Percentiles rank a stretch among this genome's conserved stretches.
phyloP scores from a whole-genome alignment of 2,797 vertebrate genomes.

The Typhlichthys eigenmanni region DNA sequence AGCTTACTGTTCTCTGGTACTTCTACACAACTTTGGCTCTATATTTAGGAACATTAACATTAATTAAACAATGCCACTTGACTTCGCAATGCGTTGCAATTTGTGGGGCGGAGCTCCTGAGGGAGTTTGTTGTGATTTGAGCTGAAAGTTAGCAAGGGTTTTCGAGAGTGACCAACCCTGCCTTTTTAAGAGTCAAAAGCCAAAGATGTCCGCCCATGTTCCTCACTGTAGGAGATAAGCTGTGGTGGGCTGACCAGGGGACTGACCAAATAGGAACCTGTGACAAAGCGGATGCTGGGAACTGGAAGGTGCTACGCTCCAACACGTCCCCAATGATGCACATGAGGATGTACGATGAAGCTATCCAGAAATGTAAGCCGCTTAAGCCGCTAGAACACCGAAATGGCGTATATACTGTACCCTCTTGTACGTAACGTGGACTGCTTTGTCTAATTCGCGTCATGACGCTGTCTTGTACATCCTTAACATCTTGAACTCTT shows the following conservation, averaged over 20 bases:
- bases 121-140: no score
- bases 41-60: no score
- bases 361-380: constrained; percentile 82
- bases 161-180: no score
- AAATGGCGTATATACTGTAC: neutral
- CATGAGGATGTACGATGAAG: constrained; percentile 95
- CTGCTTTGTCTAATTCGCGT: neutral
- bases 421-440: no score
- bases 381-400: neutral
- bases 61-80: no score
- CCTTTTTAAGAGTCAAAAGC: neutral
- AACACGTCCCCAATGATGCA: constrained; percentile 94
- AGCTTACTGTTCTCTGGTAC: neutral
- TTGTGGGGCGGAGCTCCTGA: no score
- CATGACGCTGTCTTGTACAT: no score
- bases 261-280: constrained; percentile 94
- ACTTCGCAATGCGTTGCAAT: no score
- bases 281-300: constrained; percentile 87
- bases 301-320: constrained; percentile 84
- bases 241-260: constrained; percentile 97
- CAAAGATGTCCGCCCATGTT: neutral
- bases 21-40: no score
- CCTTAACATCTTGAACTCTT: neutral
- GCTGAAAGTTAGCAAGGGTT: no score
- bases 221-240: constrained; percentile 81